A percentile compares a stretch with the other conserved stretches of the same genome.
Evolutionary conservation across 2,113 vertebrate species (phyloP).

Genomic region (Caretta caretta): DNA sequence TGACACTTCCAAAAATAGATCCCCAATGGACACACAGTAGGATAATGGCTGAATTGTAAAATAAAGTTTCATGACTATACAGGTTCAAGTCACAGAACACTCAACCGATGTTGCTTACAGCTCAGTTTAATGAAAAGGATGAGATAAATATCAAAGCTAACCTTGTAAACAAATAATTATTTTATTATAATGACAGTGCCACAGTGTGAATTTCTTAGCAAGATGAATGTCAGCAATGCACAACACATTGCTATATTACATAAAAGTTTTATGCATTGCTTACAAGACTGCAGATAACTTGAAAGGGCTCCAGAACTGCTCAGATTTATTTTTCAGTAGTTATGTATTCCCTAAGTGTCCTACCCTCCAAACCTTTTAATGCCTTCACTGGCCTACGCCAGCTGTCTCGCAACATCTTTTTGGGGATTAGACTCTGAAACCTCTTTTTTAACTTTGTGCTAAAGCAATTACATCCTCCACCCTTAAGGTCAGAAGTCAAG

Average conservation of each 20-base stretch:
- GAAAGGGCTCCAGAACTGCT: slow-evolving; percentile 52
- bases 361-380: neutral
- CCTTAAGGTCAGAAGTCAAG: slow-evolving; percentile 34
- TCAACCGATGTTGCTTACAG: neutral
- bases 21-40: slow-evolving; percentile 18
- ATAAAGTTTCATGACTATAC: slow-evolving; percentile 13
- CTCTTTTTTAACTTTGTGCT: slow-evolving; percentile 36
- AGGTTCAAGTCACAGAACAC: neutral
- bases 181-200: neutral
- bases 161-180: neutral
- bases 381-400: slow-evolving; percentile 28
- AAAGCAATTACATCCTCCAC: slow-evolving; percentile 12
- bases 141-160: neutral
- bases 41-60: slow-evolving; percentile 57
- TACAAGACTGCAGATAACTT: neutral
- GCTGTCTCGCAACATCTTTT: slow-evolving; percentile 29
- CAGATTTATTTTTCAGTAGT: neutral
- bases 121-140: slow-evolving; percentile 1
- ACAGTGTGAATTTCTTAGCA: neutral
- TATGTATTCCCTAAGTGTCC: neutral
- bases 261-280: neutral
- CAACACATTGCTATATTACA: neutral
- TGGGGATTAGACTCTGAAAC: slow-evolving; percentile 32
- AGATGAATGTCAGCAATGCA: neutral
- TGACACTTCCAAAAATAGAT: slow-evolving; percentile 54